Percentiles rank a stretch among this genome's conserved stretches.
phyloP scores from a whole-genome alignment of 2,113 vertebrate genomes.

The Oenanthe oenanthe region DNA sequence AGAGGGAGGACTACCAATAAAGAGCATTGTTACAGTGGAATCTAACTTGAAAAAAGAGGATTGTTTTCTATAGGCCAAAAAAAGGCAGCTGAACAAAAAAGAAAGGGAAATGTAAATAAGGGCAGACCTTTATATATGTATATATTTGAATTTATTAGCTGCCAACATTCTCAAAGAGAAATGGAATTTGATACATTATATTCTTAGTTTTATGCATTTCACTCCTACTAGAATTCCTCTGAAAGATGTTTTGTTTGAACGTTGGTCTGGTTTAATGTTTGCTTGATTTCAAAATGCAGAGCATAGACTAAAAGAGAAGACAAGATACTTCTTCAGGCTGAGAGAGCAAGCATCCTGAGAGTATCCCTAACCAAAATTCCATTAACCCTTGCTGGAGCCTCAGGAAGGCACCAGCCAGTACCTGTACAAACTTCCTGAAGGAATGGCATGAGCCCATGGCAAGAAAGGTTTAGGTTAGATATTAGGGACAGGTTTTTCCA shows the following conservation, averaged over 20 bases:
- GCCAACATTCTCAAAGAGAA: constrained; percentile 9
- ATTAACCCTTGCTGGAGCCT: neutral
- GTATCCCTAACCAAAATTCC: neutral
- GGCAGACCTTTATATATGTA: constrained; percentile 9
- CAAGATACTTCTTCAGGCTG: neutral
- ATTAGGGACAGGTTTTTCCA: neutral
- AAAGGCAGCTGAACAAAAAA: constrained; percentile 34
- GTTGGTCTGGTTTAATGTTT: neutral
- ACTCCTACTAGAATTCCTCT: constrained; percentile 54
- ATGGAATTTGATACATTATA: constrained; percentile 28
- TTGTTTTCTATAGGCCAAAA: constrained; percentile 57
- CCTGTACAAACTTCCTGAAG: neutral
- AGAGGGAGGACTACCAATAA: constrained; percentile 23
- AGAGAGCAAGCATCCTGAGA: neutral
- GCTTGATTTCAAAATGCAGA: neutral
- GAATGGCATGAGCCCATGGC: neutral
- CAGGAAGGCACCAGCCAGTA: neutral
- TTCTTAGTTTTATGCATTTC: neutral
- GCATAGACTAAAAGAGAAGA: neutral
- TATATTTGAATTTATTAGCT: constrained; percentile 55
- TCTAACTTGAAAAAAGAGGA: constrained; percentile 21
- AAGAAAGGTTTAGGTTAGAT: neutral
- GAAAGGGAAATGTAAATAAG: constrained; percentile 51
- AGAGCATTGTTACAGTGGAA: constrained; percentile 43
- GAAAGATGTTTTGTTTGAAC: neutral